Conservation (phyloP, 92 coral and sea anemone genomes). For the Zoanthus solanderi region DNA sequence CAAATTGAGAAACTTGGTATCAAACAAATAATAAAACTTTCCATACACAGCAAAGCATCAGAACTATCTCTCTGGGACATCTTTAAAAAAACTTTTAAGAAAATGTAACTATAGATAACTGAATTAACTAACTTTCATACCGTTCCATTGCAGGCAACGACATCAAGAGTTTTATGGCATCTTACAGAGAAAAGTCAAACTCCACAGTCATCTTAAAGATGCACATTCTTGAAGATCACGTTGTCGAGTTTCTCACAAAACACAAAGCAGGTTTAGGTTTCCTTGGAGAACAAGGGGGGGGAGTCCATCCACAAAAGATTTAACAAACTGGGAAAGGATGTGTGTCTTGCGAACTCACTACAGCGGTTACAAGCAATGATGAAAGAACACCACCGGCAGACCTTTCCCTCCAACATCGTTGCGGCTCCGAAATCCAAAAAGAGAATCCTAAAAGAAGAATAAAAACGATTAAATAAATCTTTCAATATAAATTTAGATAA, state of each 20-base stretch:
- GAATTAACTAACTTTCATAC: background rate
- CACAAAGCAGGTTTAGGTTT: slow-evolving; percentile 47
- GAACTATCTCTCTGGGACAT: background rate
- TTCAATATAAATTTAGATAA: background rate
- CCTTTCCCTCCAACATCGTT: slow-evolving; percentile 27
- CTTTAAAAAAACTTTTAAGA: background rate
- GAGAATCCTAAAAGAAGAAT: slow-evolving; percentile 1
- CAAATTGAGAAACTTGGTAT: slow-evolving; percentile 43
- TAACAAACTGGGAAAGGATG: slow-evolving; percentile 24
- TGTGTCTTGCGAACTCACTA: slow-evolving; percentile 29
- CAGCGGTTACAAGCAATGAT: slow-evolving; percentile 38
- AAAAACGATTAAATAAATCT: background rate
- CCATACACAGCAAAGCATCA: background rate
- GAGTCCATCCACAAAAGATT: slow-evolving; percentile 33
- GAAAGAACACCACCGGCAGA: slow-evolving; percentile 41
- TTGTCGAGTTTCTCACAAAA: slow-evolving; percentile 18
- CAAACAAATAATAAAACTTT: background rate
- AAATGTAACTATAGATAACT: background rate
- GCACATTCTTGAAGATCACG: slow-evolving; percentile 45
- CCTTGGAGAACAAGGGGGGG: slow-evolving; percentile 42
- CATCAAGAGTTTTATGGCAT: slow-evolving; percentile 44
- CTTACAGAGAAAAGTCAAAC: slow-evolving; percentile 34
- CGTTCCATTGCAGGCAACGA: slow-evolving; percentile 8
- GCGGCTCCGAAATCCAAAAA: slow-evolving; percentile 20
- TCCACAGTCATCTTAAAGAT: slow-evolving; percentile 48